These are phyloP conservation scores for Sylvietta virens DNA, from an alignment of 2,113 vertebrate species.

Conservation along the genomic window DNA sequence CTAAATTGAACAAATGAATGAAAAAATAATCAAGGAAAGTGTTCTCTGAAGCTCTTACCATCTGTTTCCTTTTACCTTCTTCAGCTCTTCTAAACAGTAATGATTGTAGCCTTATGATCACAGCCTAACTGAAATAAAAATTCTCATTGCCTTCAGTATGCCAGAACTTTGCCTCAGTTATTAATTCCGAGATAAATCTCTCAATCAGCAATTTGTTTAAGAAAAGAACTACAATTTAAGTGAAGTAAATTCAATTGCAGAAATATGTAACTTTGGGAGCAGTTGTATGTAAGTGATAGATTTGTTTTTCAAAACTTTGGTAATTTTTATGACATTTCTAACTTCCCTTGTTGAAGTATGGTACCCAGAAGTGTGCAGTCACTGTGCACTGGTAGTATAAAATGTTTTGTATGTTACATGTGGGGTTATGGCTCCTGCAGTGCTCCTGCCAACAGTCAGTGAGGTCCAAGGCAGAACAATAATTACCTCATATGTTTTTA, in stretches of 20 bases:
- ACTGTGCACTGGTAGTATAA: not conserved
- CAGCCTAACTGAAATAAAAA: not conserved
- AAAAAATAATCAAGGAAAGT: not conserved
- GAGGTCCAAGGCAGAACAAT: slow-evolving; percentile 3
- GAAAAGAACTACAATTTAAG: not conserved
- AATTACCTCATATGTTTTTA: slow-evolving; percentile 45
- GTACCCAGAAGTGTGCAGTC: not conserved
- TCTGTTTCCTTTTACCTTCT: not conserved
- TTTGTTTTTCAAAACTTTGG: not conserved
- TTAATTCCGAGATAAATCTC: not conserved
- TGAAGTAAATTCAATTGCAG: not conserved
- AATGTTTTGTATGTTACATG: not conserved
- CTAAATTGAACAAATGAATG: not conserved
- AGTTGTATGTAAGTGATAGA: not conserved
- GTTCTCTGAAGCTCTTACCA: not conserved
- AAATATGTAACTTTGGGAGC: not conserved
- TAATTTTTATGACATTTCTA: not conserved
- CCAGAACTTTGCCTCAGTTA: not conserved
- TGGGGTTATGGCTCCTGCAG: not conserved
- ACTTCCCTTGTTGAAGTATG: not conserved
- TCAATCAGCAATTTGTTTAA: not conserved
- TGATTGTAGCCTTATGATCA: not conserved
- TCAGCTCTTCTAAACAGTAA: not conserved
- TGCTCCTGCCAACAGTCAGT: not conserved
- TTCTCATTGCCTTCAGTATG: not conserved